Conservation (phyloP, 1,140 invertebrate species). For the Drosophila navojoa region DNA sequence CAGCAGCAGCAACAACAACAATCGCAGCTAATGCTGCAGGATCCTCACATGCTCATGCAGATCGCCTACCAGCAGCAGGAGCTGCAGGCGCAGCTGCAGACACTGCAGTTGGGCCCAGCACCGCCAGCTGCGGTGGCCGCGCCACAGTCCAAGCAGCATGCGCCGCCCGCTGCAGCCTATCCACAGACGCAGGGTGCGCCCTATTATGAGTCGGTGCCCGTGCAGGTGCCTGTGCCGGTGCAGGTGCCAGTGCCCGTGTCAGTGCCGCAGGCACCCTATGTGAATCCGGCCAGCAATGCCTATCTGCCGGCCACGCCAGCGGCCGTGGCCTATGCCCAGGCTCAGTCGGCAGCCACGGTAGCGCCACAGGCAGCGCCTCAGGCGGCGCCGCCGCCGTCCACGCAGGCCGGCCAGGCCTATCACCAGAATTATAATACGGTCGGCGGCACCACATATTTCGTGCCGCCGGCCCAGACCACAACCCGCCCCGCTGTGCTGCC, state of each 20-base stretch:
- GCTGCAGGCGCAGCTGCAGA: constrained; percentile 76
- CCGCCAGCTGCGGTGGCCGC: constrained; percentile 41
- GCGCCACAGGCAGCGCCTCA: constrained; percentile 27
- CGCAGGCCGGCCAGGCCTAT: constrained; percentile 49
- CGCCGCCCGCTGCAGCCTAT: constrained; percentile 54
- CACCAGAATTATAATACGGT: constrained; percentile 83
- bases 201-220: constrained; percentile 75
- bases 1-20: constrained; percentile 60
- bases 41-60: constrained; percentile 79
- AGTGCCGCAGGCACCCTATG: constrained; percentile 59
- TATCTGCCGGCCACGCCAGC: constrained; percentile 70
- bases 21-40: constrained; percentile 71
- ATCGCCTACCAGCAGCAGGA: constrained; percentile 80
- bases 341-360: constrained; percentile 50
- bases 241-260: constrained; percentile 48
- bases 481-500: constrained; percentile 71
- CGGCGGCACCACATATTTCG: constrained; percentile 83
- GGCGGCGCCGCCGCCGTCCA: constrained; percentile 18
- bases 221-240: constrained; percentile 22
- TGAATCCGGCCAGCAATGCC: constrained; percentile 58
- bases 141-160: constrained; percentile 54
- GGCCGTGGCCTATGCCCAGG: constrained; percentile 67
- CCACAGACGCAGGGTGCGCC: constrained; percentile 78
- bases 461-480: constrained; percentile 71
- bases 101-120: constrained; percentile 60